These are phyloP conservation scores for Lagopus leucura DNA, from an alignment of 2,113 vertebrate genomes.

Conservation along the genomic window DNA sequence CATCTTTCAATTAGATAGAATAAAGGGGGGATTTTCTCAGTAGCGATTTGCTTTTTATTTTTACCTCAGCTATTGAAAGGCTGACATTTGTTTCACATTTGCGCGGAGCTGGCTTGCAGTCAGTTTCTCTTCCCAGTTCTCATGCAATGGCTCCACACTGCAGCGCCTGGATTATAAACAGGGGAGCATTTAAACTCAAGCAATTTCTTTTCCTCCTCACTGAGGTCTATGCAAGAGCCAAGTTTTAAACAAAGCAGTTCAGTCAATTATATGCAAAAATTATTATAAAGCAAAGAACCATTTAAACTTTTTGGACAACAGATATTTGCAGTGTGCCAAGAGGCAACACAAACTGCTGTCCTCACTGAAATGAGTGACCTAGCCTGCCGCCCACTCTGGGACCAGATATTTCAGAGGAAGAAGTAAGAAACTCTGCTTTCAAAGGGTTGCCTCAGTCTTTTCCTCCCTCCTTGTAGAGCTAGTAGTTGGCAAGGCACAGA, in stretches of 20 bases:
- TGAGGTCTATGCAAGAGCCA: conserved; percentile 48
- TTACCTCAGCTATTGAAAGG: background rate
- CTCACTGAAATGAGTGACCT: conserved; percentile 19
- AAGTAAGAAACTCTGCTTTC: background rate
- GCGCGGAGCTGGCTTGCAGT: conserved; percentile 39
- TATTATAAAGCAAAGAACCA: conserved; percentile 7
- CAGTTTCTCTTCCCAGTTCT: conserved; percentile 61
- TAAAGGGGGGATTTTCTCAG: background rate
- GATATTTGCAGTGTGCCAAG: background rate
- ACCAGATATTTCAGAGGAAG: conserved; percentile 13
- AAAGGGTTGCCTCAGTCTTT: background rate
- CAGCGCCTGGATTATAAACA: conserved; percentile 53
- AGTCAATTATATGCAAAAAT: conserved; percentile 61
- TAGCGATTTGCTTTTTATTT: conserved; percentile 1
- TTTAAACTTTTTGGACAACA: conserved; percentile 32
- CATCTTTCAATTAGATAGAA: background rate
- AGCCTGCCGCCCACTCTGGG: background rate
- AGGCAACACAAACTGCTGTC: background rate
- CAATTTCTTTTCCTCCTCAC: conserved; percentile 52
- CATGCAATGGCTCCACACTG: conserved; percentile 35
- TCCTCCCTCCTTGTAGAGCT: background rate
- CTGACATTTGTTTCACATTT: conserved; percentile 71
- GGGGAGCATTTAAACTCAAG: conserved; percentile 60
- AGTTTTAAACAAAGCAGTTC: conserved; percentile 60
- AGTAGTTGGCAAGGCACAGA: background rate